Evolutionary conservation across 2,888 invertebrate genomes (phyloP), one percentile per base, ranked within the genome.

Genomic region (Morinoia aosen): DNA sequence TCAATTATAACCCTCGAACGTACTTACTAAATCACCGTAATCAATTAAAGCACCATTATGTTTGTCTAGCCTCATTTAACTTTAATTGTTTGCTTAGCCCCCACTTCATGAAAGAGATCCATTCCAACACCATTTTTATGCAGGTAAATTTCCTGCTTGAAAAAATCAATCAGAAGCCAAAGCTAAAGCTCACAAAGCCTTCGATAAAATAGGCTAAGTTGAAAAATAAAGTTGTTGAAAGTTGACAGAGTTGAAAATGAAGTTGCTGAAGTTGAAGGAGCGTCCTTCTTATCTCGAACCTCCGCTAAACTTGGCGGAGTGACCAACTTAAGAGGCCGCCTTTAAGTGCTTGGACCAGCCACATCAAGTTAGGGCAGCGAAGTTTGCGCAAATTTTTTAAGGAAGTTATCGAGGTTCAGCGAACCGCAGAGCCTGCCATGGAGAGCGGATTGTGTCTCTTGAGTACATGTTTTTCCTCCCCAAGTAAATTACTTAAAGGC

Each of bases 351-450:
- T 8, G 40, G 40, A 11, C 90, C 25, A 40, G 40, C 90, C 90
- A 93, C 57, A 93, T 93, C 56, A 93, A 93, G 93, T 93, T 93
- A 93, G 19, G 33, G 57, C 33, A 12, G 93, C 39, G 57, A 57
- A 93, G 93, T 93, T 93, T 93, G 56, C 10, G 14, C 48, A 93
- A 56, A 93, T 93, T 93, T 76, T 93, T 93, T 57, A 93, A 93
- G 58, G 33, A 93, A 93, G 93, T 93, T 93, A 93, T 57, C 91
- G 57, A 39, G 33, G 93, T 57, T 58, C 93, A 93, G 39, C 93
- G 93, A 48, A n/a, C 57, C 1, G 57, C 39, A 57, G 57, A 19
- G 48, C 40, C 16, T 40, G n/a, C 90, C 25, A 76, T 76, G 19
- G 76, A 8, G 12, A 25, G 16, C 90, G 39, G 90, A 39, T 48